Base-by-base conservation (phyloP, 2,888 invertebrate genomes). In the Ormyrus pomaceus region DNA sequence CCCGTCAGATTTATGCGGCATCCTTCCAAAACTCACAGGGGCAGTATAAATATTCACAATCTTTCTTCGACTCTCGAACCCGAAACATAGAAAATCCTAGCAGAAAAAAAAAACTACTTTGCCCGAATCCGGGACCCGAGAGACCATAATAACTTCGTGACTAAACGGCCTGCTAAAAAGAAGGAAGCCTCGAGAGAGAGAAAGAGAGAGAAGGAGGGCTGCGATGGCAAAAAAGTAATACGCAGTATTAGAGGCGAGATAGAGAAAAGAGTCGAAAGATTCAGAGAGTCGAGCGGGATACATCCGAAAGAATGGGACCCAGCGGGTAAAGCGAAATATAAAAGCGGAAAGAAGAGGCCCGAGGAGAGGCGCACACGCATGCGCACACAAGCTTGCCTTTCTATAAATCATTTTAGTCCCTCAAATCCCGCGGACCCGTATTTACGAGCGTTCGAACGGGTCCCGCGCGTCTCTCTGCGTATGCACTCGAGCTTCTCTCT, bases 321-420 rank as follows among this genome's bases (percentile, higher is more conserved):
- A 62, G 45, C 10, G 53, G 69, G 68, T 70, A 75, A 80, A 66
- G 61, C 45, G 61, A 66, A 75, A 73, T 61, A 79, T 72, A 66
- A 77, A 62, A n/a, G 66, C 73, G 70, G 70, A 48, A 50, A 61
- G 61, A 58, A 50, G 10, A 9, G 85, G 86, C 86, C 84, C 84
- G 83, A 86, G 86, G 86, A 70, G 73, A 13, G 46, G 70, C 64
- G 72, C 55, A 55, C 64, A 58, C 56, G 62, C 1, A 19, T 19
- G 19, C 2, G 19, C 34, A 74, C 61, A 80, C 79, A 58, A 80
- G 87, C 87, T 87, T 88, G 88, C 86, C 88, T 89, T 90, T 89
- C 90, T 88, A 90, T 90, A 90, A 90, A 90, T 90, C 90, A 90
- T 89, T 85, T 86, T 79, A 84, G 86, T 87, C 86, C 85, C 86